Base-by-base conservation (phyloP, 2,113 vertebrate species). In the Puma concolor region DNA sequence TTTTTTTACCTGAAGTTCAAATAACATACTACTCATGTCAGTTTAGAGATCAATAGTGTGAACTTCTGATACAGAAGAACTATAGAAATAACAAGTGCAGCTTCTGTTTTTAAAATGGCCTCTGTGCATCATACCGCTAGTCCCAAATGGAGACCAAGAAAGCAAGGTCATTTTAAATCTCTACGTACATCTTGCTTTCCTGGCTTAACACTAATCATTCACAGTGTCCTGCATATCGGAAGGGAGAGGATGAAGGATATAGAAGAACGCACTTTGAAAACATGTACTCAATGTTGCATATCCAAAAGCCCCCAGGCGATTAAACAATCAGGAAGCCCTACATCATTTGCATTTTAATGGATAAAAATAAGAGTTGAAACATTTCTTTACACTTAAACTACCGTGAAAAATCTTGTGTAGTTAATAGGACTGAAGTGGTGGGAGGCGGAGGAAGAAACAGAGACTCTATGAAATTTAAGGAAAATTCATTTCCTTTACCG, bases 291-390 rank as follows among this genome's bases (percentile, higher is more conserved):
- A 23, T 96, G 96, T 98, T 98, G 67, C 83, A 27, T 97, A 97
- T 97, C 98, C 92, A 79, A 98, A 98, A 96, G 74, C 93, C 98
- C 98, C 97, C 88, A 52, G 57, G 96, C 96, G 96, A 98, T 98
- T 97, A 98, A 98, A 98, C 97, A 98, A 85, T 91, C 95, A 98
- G 96, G 98, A 98, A 97, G 82, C 85, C n/a, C n/a, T 54, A 92
- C 89, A 95, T 98, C 95, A 98, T 98, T 98, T 98, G 96, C 97
- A 98, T 98, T 98, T 98, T 98, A 98, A 98, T 98, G 90, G 96
- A 74, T 97, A 98, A 98, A 96, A 97, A 97, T 88, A 92, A 96
- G 94, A 98, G 96, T 95, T 97, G 97, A 98, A 98, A 98, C 97
- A 97, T 96, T 97, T 98, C 94, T 96, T 95, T 98, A 96, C 93